Evolutionary conservation across 2,888 invertebrate species (phyloP), one percentile per base, ranked within the genome.

Genomic region (Tethea ocularis): DNA sequence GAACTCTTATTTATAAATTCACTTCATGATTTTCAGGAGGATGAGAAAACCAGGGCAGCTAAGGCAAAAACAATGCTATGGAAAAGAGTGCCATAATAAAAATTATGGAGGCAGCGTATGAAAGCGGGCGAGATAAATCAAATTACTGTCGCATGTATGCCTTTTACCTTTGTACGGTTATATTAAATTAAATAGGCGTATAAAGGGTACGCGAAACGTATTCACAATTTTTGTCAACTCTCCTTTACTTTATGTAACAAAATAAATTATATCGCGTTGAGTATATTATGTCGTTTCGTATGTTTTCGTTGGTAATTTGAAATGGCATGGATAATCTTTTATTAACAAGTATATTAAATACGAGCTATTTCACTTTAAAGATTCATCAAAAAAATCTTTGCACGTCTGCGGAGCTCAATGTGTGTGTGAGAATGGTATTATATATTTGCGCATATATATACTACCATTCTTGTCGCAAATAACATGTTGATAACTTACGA

Each of bases 141-240:
- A 78, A 81, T 82, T 82, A 79, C 68, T 68, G 66, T 72, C 69
- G 69, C 74, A 66, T 68, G 63, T 64, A 63, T 64, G 70, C 72
- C 71, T 74, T 74, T 71, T 75, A 72, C 73, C 72, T 72, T 59
- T 62, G 62, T 64, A 64, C 54, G 60, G 66, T 60, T 59, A 61
- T 69, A 76, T 75, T 75, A 75, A 78, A 80, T 80, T 81, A 80
- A 76, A 77, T 73, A 72, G 66, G 60, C 63, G 68, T 71, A 69
- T 74, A 70, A 70, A 69, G 66, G 68, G 60, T 57, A 20, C 54
- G 17, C 54, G 33, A 33, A n/a, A 54, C 33, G 54, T 54, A 54
- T 54, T 54, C 54, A 33, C 54, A 36, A 54, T 54, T 54, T 54
- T 54, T 54, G 54, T 54, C 54, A 33, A 33, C 54, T 54, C 33